A percentile compares a stretch with the other conserved stretches of the same genome.
phyloP scores from a whole-genome alignment of 2,113 vertebrate species.

The Bostrychus sinensis region DNA sequence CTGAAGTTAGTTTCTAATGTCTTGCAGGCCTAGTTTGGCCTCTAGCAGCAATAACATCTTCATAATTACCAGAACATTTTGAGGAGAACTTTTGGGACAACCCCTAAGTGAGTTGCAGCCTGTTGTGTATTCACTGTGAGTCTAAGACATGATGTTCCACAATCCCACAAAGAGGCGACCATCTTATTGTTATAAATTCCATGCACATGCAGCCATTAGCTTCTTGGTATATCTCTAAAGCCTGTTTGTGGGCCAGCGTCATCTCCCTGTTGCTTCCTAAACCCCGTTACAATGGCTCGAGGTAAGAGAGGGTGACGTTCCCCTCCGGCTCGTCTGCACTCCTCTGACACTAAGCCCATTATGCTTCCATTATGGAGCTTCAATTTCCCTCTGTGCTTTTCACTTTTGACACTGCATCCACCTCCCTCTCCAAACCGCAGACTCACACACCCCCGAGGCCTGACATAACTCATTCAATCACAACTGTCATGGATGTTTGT shows the following conservation, averaged over 20 bases:
- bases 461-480: slow-evolving; percentile 18
- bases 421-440: slow-evolving; percentile 66
- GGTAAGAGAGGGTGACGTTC: slow-evolving; percentile 74
- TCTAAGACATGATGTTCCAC: slow-evolving; percentile 50
- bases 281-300: slow-evolving; percentile 64
- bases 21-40: too few species aligned
- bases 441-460: slow-evolving; percentile 34
- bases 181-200: slow-evolving; percentile 65
- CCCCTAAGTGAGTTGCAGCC: slow-evolving; percentile 27
- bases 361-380: slow-evolving; percentile 82
- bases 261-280: slow-evolving; percentile 69
- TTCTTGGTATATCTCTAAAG: slow-evolving; percentile 62
- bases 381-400: slow-evolving; percentile 79
- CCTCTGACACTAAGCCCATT: slow-evolving; percentile 84
- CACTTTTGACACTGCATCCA: slow-evolving; percentile 76
- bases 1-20: too few species aligned
- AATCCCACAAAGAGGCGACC: slow-evolving; percentile 65
- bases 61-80: slow-evolving; percentile 37
- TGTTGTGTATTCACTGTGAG: slow-evolving; percentile 66
- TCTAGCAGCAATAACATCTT: slow-evolving; percentile 24
- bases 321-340: slow-evolving; percentile 66
- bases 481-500: slow-evolving; percentile 49
- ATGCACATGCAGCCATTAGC: slow-evolving; percentile 67
- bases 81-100: slow-evolving; percentile 34
- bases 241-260: slow-evolving; percentile 63